Evolutionary conservation across 2,113 vertebrate species (phyloP), one percentile per base, ranked within the genome.

Genomic region (Alectura lathami): DNA sequence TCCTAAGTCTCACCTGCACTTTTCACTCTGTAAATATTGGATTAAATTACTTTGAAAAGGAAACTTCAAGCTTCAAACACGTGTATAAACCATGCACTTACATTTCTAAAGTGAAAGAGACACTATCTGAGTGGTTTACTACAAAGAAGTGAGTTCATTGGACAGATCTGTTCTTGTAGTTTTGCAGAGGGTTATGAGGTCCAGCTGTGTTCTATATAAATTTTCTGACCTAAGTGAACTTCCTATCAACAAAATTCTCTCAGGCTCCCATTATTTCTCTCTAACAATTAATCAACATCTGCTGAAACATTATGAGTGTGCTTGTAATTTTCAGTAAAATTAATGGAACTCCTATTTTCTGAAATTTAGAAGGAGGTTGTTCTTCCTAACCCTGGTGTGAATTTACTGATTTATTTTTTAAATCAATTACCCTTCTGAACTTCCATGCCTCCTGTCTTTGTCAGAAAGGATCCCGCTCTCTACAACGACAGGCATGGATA

Each of bases 201-300:
- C 91, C 97, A 97, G 90, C 93, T 98, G 92, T 72, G 86, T 51
- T 95, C 89, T 89, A 94, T 84, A 94, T 97, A 97, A 96, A 97
- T 94, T 73, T 95, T 45, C 74, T 95, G 96, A 98, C 97, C 97
- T 94, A 96, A 81, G 10, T 91, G 97, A 97, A 97, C 97, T 96
- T 96, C 83, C 97, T 97, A 96, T 97, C 98, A 98, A 95, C 97
- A 98, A 96, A 96, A 91, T 96, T 96, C 96, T 97, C 93, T 91
- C 94, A 94, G 73, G 78, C 91, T 97, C 89, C 96, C 91, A 94
- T 97, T 97, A 97, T 93, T 94, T 94, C 89, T 97, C 89, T 92
- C 93, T 68, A 94, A 93, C 93, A 95, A 97, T 98, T 98, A 95
- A 98, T 97, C 97, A 97, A 70, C 95, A 97, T 87, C 96, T 97